Evolutionary conservation across 2,797 vertebrate genomes (phyloP).

Genomic region (Labeo calbasu): DNA sequence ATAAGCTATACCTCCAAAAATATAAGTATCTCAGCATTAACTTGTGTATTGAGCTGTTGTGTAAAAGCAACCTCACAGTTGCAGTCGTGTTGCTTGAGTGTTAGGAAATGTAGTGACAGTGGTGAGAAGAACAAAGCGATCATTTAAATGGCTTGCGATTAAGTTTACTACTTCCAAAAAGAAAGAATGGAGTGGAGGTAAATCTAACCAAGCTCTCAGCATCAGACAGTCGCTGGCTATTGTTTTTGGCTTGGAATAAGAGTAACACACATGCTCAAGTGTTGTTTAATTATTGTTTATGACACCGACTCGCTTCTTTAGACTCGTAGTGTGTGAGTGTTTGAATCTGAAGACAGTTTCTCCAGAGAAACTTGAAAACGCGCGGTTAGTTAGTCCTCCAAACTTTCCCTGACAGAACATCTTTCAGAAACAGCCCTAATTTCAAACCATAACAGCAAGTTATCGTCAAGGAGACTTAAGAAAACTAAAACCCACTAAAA

Average conservation of each 20-base stretch:
- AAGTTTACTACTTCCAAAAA: slow-evolving; percentile 44
- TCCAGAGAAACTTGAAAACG: background rate
- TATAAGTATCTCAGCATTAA: background rate
- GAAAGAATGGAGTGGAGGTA: slow-evolving; percentile 26
- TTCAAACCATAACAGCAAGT: slow-evolving; percentile 8
- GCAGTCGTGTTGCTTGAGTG: background rate
- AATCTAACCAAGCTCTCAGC: background rate
- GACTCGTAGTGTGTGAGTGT: background rate
- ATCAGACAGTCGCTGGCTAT: background rate
- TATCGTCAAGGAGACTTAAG: slow-evolving; percentile 11
- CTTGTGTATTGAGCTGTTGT: background rate
- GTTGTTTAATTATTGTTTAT: background rate
- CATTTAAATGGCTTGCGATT: slow-evolving; percentile 45
- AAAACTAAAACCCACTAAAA: slow-evolving; percentile 20
- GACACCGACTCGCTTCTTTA: background rate
- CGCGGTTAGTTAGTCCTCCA: background rate
- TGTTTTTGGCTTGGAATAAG: background rate
- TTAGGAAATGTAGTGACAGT: slow-evolving; percentile 20
- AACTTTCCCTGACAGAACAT: slow-evolving; percentile 28
- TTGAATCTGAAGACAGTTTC: background rate
- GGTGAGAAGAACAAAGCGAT: slow-evolving; percentile 11
- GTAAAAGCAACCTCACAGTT: background rate
- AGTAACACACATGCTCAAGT: background rate
- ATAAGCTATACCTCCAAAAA: background rate
- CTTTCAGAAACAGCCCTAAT: slow-evolving; percentile 8